Evolutionary conservation across 2,888 invertebrate species (phyloP).

Genomic region (Hydrotaea diabolus): DNA sequence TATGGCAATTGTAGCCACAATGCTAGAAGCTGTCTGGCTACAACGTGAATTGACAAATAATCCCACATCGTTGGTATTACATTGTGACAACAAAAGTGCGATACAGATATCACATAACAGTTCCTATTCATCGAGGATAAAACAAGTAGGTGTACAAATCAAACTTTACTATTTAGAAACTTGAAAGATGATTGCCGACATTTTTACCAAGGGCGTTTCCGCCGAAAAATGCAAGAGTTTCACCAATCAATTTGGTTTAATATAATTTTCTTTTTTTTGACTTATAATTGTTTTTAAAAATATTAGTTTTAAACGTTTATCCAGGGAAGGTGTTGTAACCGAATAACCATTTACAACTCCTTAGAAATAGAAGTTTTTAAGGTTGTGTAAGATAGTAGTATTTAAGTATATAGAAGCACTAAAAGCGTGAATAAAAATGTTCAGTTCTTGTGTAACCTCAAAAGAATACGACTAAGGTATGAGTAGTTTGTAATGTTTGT

Average conservation of each 20-base stretch:
- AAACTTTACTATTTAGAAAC: neutral
- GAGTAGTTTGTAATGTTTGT: no score
- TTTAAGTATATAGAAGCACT: neutral
- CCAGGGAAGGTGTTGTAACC: slow-evolving; percentile 14
- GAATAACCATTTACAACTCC: neutral
- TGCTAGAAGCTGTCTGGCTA: slow-evolving; percentile 61
- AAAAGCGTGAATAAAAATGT: neutral
- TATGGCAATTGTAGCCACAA: slow-evolving; percentile 62
- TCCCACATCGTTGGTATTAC: neutral
- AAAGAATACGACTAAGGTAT: no score
- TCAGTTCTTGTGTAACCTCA: neutral
- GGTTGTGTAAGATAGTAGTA: neutral
- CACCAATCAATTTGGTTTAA: neutral
- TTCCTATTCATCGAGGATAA: neutral
- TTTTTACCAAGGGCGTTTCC: neutral
- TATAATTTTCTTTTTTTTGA: no score
- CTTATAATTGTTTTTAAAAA: neutral
- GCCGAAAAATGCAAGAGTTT: slow-evolving; percentile 1
- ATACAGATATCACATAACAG: neutral
- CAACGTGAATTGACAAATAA: neutral
- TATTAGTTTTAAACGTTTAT: slow-evolving; percentile 2
- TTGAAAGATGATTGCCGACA: neutral
- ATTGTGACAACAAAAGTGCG: slow-evolving; percentile 23
- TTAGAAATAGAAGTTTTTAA: neutral
- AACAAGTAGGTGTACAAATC: neutral